phyloP scores from a whole-genome alignment of 2,113 vertebrate species.

The Ameiurus melas region DNA sequence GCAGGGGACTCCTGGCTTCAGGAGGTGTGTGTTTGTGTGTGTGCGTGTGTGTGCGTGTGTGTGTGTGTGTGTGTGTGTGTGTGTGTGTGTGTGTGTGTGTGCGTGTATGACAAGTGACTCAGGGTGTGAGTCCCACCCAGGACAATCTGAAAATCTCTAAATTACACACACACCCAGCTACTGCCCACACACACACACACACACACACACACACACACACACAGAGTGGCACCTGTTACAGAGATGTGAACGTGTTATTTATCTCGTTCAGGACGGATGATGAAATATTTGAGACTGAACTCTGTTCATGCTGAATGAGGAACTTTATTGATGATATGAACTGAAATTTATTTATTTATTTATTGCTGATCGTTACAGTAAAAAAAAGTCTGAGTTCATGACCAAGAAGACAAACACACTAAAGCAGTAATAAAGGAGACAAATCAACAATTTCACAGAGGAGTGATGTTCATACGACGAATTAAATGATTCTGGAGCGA shows the following conservation, averaged over 20 bases:
- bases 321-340: background rate
- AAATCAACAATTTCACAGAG: background rate
- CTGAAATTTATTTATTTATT: background rate
- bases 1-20: too few species aligned
- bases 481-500: background rate
- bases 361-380: background rate
- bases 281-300: background rate
- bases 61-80: background rate
- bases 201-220: background rate
- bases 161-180: slow-evolving; percentile 39
- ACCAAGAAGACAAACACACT: background rate
- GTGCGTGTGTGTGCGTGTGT: background rate
- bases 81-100: background rate
- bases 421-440: background rate
- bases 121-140: slow-evolving; percentile 37
- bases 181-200: slow-evolving; percentile 6
- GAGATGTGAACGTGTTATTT: background rate
- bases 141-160: slow-evolving; percentile 45
- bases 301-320: background rate
- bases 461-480: background rate
- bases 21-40: too few species aligned
- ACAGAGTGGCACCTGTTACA: background rate
- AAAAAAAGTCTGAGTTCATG: background rate
- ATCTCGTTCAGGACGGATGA: background rate
- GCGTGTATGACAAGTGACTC: slow-evolving; percentile 36